These are phyloP conservation scores for Atta texana DNA, from an alignment of 1,140 invertebrate species.

Conservation along the genomic window DNA sequence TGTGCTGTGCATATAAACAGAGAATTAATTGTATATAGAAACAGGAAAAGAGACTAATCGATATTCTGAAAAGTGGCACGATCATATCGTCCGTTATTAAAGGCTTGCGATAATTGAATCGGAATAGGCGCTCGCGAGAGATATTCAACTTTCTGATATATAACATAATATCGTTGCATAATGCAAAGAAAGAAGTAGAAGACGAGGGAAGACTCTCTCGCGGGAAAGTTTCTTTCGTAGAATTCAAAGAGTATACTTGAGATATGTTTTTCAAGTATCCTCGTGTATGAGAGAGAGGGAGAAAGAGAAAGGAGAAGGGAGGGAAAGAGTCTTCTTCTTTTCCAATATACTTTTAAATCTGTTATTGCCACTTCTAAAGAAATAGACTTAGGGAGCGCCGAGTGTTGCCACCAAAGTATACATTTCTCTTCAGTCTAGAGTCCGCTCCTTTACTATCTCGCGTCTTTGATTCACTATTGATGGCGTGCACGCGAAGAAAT, in stretches of 20 bases:
- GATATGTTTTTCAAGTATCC: conserved; percentile 51
- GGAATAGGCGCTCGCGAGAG: conserved; percentile 14
- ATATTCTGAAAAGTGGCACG: conserved; percentile 42
- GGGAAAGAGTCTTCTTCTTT: neutral
- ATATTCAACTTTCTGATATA: conserved; percentile 35
- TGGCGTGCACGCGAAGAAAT: conserved; percentile 41
- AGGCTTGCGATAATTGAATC: conserved; percentile 50
- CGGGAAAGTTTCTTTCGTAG: conserved; percentile 40
- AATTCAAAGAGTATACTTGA: conserved; percentile 52
- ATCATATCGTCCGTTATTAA: conserved; percentile 33
- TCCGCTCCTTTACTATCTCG: conserved; percentile 2
- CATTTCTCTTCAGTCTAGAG: neutral
- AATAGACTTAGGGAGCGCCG: conserved; percentile 28
- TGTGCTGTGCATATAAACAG: conserved; percentile 37
- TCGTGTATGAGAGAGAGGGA: conserved; percentile 16
- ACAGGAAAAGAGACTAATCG: conserved; percentile 24
- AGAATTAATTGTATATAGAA: conserved; percentile 58
- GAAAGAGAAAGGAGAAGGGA: neutral
- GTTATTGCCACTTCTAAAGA: conserved; percentile 52
- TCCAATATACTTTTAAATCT: conserved; percentile 64
- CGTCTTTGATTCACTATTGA: conserved; percentile 54
- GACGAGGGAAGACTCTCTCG: neutral
- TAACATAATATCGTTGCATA: conserved; percentile 48
- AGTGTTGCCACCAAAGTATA: conserved; percentile 35
- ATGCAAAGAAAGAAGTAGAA: conserved; percentile 39